Evolutionary conservation across 2,888 invertebrate genomes (phyloP).

Genomic region (Ophion ellenae): DNA sequence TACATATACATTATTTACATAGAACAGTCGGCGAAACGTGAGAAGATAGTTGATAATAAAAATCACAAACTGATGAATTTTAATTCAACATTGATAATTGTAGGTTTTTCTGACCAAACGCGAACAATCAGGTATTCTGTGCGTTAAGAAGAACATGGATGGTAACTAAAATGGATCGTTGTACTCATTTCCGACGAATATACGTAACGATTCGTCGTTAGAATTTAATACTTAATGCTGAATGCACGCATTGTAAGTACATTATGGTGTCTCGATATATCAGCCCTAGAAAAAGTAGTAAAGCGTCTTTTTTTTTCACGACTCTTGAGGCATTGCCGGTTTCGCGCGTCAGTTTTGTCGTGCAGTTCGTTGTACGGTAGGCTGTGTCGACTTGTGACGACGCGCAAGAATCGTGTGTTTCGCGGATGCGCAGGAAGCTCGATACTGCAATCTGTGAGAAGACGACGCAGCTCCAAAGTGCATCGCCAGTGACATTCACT

Average conservation of each 20-base stretch:
- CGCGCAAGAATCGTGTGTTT: constrained; percentile 22
- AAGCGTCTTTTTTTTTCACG: constrained; percentile 8
- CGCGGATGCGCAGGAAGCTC: constrained; percentile 49
- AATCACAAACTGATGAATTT: constrained; percentile 23
- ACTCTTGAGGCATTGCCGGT: background rate
- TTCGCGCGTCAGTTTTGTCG: constrained; percentile 53
- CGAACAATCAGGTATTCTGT: constrained; percentile 14
- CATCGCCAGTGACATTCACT: background rate
- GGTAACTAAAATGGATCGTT: constrained; percentile 34
- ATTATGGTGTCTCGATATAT: constrained; percentile 52
- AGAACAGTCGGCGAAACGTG: constrained; percentile 36
- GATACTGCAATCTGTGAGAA: constrained; percentile 26
- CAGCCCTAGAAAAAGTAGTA: constrained; percentile 29
- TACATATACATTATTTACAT: constrained; percentile 59
- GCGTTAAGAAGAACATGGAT: constrained; percentile 38
- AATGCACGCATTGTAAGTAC: constrained; percentile 44
- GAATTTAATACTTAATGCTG: constrained; percentile 19
- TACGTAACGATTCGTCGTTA: background rate
- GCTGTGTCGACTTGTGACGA: constrained; percentile 6
- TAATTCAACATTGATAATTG: constrained; percentile 7
- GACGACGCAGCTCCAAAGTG: constrained; percentile 17
- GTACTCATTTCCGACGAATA: constrained; percentile 21
- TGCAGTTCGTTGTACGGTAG: constrained; percentile 26
- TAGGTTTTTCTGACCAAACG: background rate
- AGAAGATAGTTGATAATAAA: background rate